Conservation (phyloP, 1,140 invertebrate genomes). For the Hycleus phaleratus region DNA sequence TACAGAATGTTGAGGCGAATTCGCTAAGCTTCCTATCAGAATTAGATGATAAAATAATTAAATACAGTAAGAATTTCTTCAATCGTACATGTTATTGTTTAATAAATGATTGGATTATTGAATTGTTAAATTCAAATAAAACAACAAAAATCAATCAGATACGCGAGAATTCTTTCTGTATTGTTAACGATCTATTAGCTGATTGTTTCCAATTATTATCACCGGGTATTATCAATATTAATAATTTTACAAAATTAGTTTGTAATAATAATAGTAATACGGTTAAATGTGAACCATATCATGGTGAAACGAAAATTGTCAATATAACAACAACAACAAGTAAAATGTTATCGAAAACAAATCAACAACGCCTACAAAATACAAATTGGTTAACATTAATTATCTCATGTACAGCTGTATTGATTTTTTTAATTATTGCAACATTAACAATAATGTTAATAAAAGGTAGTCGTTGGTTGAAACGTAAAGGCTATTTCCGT, state of each 20-base stretch:
- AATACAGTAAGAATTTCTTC: slow-evolving; percentile 55
- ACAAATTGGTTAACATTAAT: slow-evolving; percentile 32
- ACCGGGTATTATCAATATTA: slow-evolving; percentile 50
- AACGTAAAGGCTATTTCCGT: slow-evolving; percentile 45
- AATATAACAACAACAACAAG: slow-evolving; percentile 35
- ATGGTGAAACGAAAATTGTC: slow-evolving; percentile 38
- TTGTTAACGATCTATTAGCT: slow-evolving; percentile 49
- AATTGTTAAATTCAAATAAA: slow-evolving; percentile 39
- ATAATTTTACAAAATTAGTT: slow-evolving; percentile 53
- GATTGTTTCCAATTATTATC: slow-evolving; percentile 55
- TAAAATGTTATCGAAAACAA: slow-evolving; percentile 30
- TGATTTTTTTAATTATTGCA: slow-evolving; percentile 44
- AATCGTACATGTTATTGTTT: slow-evolving; percentile 54
- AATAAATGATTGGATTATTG: slow-evolving; percentile 47
- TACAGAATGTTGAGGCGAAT: slow-evolving; percentile 44
- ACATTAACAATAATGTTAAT: slow-evolving; percentile 46
- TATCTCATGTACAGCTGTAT: slow-evolving; percentile 37
- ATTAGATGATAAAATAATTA: slow-evolving; percentile 43
- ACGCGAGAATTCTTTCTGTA: slow-evolving; percentile 55
- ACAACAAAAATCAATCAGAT: slow-evolving; percentile 41
- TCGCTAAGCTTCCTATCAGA: slow-evolving; percentile 51
- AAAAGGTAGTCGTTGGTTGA: slow-evolving; percentile 47
- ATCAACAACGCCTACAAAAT: neutral
- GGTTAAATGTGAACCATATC: slow-evolving; percentile 44
- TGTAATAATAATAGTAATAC: slow-evolving; percentile 44